phyloP scores from a whole-genome alignment of 2,797 vertebrate genomes.

The Clarias fuscus region DNA sequence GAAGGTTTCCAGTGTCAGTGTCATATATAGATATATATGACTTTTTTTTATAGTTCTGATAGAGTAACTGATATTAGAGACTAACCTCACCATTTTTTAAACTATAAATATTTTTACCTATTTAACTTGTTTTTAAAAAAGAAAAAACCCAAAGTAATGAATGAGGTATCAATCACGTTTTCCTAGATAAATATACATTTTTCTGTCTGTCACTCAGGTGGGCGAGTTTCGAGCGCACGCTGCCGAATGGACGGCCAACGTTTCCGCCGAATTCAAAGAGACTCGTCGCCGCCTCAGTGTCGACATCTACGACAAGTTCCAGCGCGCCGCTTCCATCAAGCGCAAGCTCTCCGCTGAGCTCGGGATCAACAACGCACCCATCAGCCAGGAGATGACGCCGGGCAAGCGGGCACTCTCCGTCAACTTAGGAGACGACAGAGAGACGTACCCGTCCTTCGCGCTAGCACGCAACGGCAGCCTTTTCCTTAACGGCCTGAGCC shows the following conservation, averaged over 20 bases:
- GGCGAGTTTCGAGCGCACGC: conserved; percentile 96
- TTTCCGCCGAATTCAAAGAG: conserved; percentile 97
- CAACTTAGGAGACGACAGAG: conserved; percentile 86
- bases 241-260: conserved; percentile 97
- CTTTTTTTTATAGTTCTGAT: too few relatives aligned
- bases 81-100: neutral
- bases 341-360: conserved; percentile 94
- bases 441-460: conserved; percentile 79
- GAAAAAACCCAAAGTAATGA: too few relatives aligned
- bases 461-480: conserved; percentile 89
- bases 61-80: too few relatives aligned
- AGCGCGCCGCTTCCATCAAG: conserved; percentile 94
- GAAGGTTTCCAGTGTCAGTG: neutral
- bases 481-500: conserved; percentile 95
- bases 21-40: too few relatives aligned
- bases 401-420: conserved; percentile 92
- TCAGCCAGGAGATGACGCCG: conserved; percentile 85
- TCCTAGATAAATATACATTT: neutral
- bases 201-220: conserved; percentile 72
- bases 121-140: neutral
- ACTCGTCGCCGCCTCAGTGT: conserved; percentile 92
- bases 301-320: conserved; percentile 97
- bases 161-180: neutral
- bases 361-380: conserved; percentile 79
- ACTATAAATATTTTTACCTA: too few relatives aligned